These are phyloP conservation scores for Hippopotamus amphibius DNA, from an alignment of 2,113 vertebrate species.

Conservation along the genomic window DNA sequence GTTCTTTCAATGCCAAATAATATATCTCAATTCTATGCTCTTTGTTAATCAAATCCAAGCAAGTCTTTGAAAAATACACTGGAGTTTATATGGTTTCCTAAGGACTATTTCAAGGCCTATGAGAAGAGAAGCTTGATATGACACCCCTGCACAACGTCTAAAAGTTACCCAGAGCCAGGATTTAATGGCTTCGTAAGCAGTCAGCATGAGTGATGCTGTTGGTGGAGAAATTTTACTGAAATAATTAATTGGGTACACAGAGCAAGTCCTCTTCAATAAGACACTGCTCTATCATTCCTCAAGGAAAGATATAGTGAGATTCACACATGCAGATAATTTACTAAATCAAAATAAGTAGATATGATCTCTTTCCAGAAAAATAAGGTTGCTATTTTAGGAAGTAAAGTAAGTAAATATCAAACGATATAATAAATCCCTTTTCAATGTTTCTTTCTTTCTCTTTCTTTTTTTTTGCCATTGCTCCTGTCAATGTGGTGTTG, in stretches of 20 bases:
- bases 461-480: background rate
- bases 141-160: background rate
- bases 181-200: slow-evolving; percentile 64
- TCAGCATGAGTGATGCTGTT: slow-evolving; percentile 60
- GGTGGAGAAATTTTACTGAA: slow-evolving; percentile 64
- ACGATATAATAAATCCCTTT: background rate
- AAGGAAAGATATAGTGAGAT: slow-evolving; percentile 40
- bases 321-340: slow-evolving; percentile 12
- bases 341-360: slow-evolving; percentile 51
- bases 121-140: slow-evolving; percentile 52
- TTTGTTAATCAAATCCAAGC: slow-evolving; percentile 21
- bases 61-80: slow-evolving; percentile 59
- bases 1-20: slow-evolving; percentile 35
- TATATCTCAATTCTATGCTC: slow-evolving; percentile 11
- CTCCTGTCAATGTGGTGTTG: background rate
- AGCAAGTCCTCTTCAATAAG: slow-evolving; percentile 47
- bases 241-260: slow-evolving; percentile 66
- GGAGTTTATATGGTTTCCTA: slow-evolving; percentile 35
- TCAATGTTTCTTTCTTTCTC: background rate
- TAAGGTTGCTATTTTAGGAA: background rate
- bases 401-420: slow-evolving; percentile 37
- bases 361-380: slow-evolving; percentile 49
- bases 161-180: slow-evolving; percentile 47
- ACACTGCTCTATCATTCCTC: slow-evolving; percentile 38
- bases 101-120: slow-evolving; percentile 30